A percentile compares a stretch with the other conserved stretches of the same genome.
phyloP scores from a whole-genome alignment of 2,113 vertebrate genomes.

The Crotophaga sulcirostris region DNA sequence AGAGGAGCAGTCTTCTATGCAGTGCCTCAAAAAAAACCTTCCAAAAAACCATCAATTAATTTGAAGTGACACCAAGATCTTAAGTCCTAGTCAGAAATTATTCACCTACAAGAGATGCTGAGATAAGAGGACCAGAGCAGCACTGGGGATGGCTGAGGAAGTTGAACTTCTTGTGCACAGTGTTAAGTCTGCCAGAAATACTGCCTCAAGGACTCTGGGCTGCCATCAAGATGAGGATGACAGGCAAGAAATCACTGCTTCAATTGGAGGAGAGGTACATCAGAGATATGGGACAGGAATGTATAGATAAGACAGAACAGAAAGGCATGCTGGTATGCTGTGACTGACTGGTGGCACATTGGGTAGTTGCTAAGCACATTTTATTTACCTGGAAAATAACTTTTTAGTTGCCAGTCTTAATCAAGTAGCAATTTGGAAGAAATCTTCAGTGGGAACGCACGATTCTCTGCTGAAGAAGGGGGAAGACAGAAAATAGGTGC shows the following conservation, averaged over 20 bases:
- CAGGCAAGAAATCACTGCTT: neutral
- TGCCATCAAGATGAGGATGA: neutral
- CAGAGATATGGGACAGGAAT: neutral
- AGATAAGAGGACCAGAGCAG: neutral
- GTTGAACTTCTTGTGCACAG: neutral
- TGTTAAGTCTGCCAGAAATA: neutral
- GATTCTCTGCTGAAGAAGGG: neutral
- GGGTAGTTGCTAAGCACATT: neutral
- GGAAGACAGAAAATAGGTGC: neutral
- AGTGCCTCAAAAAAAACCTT: neutral
- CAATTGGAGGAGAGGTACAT: neutral
- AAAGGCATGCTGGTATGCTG: neutral
- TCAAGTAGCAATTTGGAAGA: neutral
- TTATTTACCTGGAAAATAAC: neutral
- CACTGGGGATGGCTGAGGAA: neutral
- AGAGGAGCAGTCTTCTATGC: neutral
- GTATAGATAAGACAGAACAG: accelerated
- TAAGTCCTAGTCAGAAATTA: neutral
- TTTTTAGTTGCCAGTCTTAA: neutral
- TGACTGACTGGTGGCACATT: neutral
- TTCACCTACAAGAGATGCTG: neutral
- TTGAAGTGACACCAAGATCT: neutral
- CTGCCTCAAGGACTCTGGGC: neutral
- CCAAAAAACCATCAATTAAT: neutral
- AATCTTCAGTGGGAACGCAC: neutral